These are phyloP conservation scores for Stegastes partitus DNA, from an alignment of 2,113 vertebrate genomes.

Conservation along the genomic window DNA sequence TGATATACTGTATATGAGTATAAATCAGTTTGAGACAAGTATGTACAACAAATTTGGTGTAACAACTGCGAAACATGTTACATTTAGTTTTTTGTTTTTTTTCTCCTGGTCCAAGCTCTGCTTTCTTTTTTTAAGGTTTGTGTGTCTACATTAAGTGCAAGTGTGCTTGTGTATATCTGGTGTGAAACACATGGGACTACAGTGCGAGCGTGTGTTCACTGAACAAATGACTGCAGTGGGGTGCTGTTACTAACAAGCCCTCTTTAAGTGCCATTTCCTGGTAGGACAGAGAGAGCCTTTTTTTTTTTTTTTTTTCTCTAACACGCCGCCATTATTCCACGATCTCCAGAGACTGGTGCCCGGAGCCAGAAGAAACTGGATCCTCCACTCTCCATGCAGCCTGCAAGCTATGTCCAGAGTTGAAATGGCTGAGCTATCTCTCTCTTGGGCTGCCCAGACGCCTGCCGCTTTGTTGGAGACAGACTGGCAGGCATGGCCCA, in stretches of 20 bases:
- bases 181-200: conserved; percentile 3
- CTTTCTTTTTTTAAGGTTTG: conserved; percentile 6
- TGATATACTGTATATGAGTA: conserved; percentile 29
- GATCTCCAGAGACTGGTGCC: conserved; percentile 56
- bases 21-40: conserved; percentile 37
- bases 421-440: conserved; percentile 38
- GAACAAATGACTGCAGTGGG: conserved; percentile 47
- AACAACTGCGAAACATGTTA: conserved; percentile 52
- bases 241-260: conserved; percentile 34
- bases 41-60: conserved; percentile 53
- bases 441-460: conserved; percentile 24
- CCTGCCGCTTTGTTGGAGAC: conserved; percentile 51
- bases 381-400: conserved; percentile 27
- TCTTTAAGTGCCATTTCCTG: conserved; percentile 61
- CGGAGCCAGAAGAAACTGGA: conserved; percentile 67
- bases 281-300: conserved; percentile 22
- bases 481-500: conserved; percentile 60
- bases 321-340: conserved; percentile 33
- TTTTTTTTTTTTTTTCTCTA: conserved; percentile 6
- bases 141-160: conserved; percentile 41
- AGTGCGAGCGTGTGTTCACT: conserved; percentile 18
- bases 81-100: conserved; percentile 15
- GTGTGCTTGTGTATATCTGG: conserved; percentile 23
- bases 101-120: background rate
- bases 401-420: conserved; percentile 34